Base-by-base conservation (phyloP, 2,797 vertebrate species). In the Hapalemur alaotrensis region DNA sequence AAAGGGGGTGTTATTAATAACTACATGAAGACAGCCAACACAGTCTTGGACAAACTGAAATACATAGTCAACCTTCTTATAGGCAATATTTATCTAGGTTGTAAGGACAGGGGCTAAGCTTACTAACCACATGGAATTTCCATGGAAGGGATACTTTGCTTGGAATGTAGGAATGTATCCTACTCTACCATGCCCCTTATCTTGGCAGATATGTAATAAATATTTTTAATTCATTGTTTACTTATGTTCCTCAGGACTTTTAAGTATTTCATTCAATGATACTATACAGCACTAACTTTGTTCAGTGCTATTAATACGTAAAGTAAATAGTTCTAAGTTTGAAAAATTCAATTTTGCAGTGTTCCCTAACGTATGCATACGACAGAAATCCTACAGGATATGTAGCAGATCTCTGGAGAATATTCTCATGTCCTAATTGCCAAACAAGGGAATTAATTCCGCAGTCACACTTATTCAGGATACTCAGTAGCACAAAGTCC, bases 371-470 rank as follows among this genome's bases (percentile, higher is more conserved):
- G 46, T 54, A 57, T 0, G 52, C 5, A 72, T 35, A 81, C n/a
- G 54, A 72, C 0, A 89, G 83, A 91, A 93, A 93, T 95, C 83
- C 89, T 95, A 50, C 28, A 91, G 72, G 73, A 93, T 73, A 81
- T 80, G 35, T 5, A 93, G 22, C n/a, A 78, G 20, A 30, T 91
- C 72, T 85, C 84, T 76, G 9, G 76, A 95, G 84, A 89, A 90
- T 73, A 80, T 81, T 46, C 17, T 90, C 93, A 28, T 70, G 22
- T 48, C 30, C 46, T 97, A 97, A 96, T 94, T 91, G 69, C 30
- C n/a, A 85, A 94, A 95, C 32, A 93, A 93, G 86, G 17, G 78
- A 88, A 95, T 93, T 95, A 90, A 43, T 90, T 92, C 22, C 91
- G 67, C 3, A 85, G 46, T 72, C 46, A 89, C 46, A 93, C 15